Evolutionary conservation across 2,888 invertebrate species (phyloP), one percentile per base, ranked within the genome.

Genomic region (Tetragnatha montana): DNA sequence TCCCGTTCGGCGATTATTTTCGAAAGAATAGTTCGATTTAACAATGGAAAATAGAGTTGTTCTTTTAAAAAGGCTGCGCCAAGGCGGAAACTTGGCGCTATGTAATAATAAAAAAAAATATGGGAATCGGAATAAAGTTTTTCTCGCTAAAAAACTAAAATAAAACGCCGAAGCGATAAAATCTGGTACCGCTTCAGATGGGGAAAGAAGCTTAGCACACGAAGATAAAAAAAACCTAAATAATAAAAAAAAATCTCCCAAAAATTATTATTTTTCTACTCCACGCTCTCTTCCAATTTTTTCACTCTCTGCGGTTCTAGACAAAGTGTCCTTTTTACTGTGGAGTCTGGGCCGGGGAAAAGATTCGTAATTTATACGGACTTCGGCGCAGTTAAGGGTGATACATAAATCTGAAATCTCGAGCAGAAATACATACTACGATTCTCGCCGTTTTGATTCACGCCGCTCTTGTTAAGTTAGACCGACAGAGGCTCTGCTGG

Each of bases 361-460:
- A 73, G 51, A 79, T 71, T 86, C 71, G 85, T 86, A 86, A 86
- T 86, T 86, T 86, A 86, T 86, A 86, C 85, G 79, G 51, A 71
- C 70, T 71, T 60, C 17, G 51, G 71, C 19, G 51, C 82, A 74
- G 82, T 82, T 82, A 82, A 82, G n/a, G 21, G 47, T n/a, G 47
- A 79, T 22, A 82, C 51, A 85, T 47, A 50, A 71, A 19, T 14
- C n/a, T 49, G 21, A 19, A 51, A 50, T 35, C 50, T 22, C 0
- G 35, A 35, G 8, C 49, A 22, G 12, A n/a, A 47, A 70, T 6
- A 80, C 14, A 68, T 3, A 78, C n/a, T 19, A 6, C n/a, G 19
- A 47, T 69, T 69, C 68, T 78, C 35, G 50, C 49, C 19, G 76
- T 49, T 75, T 49, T n/a, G 47, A 19, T 8, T 50, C 19, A 69